Conservation (phyloP, 2,113 vertebrate species). For the Aspiorhynchus laticeps region DNA sequence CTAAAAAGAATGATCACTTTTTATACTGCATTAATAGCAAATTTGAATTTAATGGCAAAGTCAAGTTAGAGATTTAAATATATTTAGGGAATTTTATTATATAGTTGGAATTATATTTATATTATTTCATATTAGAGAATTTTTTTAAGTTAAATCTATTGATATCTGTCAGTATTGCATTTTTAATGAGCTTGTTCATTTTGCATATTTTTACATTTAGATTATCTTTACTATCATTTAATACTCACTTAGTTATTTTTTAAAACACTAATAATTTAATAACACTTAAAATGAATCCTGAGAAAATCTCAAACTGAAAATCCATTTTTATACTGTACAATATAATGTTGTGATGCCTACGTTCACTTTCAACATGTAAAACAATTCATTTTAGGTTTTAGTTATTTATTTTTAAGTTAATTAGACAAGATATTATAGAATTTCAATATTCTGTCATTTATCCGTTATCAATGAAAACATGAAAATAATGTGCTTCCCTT, state of each 20-base stretch:
- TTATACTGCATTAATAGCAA: too few species aligned
- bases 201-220: background rate
- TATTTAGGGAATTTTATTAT: background rate
- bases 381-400: background rate
- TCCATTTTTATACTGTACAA: background rate
- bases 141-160: background rate
- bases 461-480: background rate
- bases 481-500: background rate
- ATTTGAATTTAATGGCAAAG: background rate
- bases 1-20: background rate
- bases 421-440: background rate
- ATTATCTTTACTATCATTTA: background rate
- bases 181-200: background rate
- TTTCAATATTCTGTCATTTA: background rate
- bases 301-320: background rate
- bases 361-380: background rate
- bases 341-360: background rate
- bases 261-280: background rate
- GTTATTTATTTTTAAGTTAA: background rate
- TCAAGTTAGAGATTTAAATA: background rate
- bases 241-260: background rate
- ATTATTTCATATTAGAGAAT: too few species aligned
- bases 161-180: background rate
- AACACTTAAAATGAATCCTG: background rate
- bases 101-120: too few species aligned